phyloP scores from a whole-genome alignment of 2,113 vertebrate species.

The Daphoenositta chrysoptera region DNA sequence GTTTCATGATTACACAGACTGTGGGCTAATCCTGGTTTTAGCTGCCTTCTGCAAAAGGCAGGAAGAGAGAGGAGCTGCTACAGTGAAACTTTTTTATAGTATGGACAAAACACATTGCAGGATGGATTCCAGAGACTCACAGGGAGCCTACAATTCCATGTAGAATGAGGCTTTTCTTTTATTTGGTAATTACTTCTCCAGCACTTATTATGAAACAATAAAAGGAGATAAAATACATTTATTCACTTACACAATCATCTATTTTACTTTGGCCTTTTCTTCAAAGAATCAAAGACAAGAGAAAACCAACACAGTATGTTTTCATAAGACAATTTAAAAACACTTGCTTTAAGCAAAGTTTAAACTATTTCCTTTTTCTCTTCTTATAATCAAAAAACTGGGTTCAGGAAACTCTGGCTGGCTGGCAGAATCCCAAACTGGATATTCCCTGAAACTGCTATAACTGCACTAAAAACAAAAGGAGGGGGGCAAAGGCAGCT shows the following conservation, averaged over 20 bases:
- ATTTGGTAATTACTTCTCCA: neutral
- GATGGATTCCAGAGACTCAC: neutral
- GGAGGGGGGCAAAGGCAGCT: neutral
- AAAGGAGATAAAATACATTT: neutral
- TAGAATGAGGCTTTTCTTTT: neutral
- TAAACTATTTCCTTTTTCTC: neutral
- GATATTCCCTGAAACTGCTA: neutral
- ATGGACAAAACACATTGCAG: fast-evolving
- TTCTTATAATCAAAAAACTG: neutral
- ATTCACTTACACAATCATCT: neutral
- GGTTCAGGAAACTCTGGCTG: neutral
- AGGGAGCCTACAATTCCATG: neutral
- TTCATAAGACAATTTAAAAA: neutral
- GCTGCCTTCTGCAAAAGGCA: neutral
- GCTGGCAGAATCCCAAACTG: neutral
- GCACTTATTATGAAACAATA: neutral
- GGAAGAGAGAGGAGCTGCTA: neutral
- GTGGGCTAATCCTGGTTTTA: neutral
- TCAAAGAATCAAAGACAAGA: neutral
- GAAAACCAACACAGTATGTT: neutral
- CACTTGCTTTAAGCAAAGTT: neutral
- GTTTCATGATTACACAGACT: too few relatives aligned
- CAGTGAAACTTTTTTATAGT: fast-evolving
- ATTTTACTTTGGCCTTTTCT: neutral
- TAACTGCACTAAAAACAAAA: neutral